phyloP scores from a whole-genome alignment of 2,797 vertebrate genomes.

The Tarsius wallacei region DNA sequence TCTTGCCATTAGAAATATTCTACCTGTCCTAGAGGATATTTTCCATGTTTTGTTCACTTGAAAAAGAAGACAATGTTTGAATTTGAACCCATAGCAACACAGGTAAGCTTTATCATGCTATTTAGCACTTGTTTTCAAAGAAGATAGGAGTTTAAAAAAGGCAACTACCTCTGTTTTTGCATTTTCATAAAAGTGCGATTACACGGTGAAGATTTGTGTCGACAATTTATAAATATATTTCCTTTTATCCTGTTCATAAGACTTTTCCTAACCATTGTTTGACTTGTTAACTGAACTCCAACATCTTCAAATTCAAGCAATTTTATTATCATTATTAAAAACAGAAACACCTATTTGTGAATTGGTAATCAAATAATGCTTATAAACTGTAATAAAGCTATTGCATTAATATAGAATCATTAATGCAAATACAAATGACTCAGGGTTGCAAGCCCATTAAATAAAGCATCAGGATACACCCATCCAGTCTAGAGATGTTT shows the following conservation, averaged over 20 bases:
- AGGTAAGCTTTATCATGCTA: conserved; percentile 30
- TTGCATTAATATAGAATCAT: conserved; percentile 74
- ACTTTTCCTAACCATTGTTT: not conserved
- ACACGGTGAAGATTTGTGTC: not conserved
- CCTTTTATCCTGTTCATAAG: not conserved
- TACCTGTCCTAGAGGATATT: not conserved
- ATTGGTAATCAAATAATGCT: conserved; percentile 65
- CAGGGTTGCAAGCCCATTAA: conserved; percentile 51
- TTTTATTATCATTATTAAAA: conserved; percentile 75
- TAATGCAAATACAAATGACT: conserved; percentile 74
- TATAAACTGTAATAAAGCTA: conserved; percentile 57
- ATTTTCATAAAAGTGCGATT: conserved; percentile 2
- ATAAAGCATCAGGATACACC: conserved; percentile 59
- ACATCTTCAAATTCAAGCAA: conserved; percentile 55
- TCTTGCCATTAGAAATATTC: not conserved
- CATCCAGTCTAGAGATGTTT: not conserved
- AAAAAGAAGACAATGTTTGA: not conserved
- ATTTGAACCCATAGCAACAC: not conserved
- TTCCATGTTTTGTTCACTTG: not conserved
- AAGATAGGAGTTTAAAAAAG: not conserved
- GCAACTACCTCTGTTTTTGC: not conserved
- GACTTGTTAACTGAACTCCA: conserved; percentile 56
- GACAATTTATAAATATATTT: conserved; percentile 54
- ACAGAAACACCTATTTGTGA: conserved; percentile 73
- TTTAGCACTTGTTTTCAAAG: not conserved